These are phyloP conservation scores for Bujurquina vittata DNA, from an alignment of 2,113 vertebrate species.

Conservation along the genomic window DNA sequence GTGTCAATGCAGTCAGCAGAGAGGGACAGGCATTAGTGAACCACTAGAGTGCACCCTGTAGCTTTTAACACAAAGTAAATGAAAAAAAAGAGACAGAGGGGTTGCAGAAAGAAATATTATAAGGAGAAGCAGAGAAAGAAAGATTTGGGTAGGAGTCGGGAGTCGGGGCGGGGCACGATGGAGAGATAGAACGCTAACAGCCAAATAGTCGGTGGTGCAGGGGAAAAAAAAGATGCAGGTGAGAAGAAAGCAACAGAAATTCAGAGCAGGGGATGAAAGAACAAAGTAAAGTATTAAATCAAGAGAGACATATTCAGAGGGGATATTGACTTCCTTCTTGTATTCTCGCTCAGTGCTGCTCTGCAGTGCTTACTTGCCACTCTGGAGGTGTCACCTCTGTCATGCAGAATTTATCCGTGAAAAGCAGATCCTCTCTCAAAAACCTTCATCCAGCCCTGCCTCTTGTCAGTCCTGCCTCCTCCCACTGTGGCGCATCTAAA, in stretches of 20 bases:
- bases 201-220: background rate
- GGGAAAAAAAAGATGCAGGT: background rate
- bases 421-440: conserved; percentile 22
- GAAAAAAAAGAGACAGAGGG: conserved; percentile 2
- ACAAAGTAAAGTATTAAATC: background rate
- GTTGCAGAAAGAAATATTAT: background rate
- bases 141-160: background rate
- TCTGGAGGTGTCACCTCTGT: conserved; percentile 46
- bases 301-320: conserved; percentile 6
- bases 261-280: background rate
- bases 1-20: conserved; percentile 19
- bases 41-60: conserved; percentile 73
- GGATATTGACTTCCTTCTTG: background rate
- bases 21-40: conserved; percentile 21
- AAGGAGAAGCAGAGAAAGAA: background rate
- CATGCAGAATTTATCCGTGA: conserved; percentile 48
- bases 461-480: conserved; percentile 11
- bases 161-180: background rate
- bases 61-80: conserved; percentile 42
- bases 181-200: background rate
- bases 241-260: background rate
- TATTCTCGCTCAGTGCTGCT: background rate
- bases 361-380: conserved; percentile 27
- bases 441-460: conserved; percentile 2
- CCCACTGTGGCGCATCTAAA: conserved; percentile 1